Evolutionary conservation across 2,888 invertebrate species (phyloP).

Genomic region (Rhagonycha fulva): DNA sequence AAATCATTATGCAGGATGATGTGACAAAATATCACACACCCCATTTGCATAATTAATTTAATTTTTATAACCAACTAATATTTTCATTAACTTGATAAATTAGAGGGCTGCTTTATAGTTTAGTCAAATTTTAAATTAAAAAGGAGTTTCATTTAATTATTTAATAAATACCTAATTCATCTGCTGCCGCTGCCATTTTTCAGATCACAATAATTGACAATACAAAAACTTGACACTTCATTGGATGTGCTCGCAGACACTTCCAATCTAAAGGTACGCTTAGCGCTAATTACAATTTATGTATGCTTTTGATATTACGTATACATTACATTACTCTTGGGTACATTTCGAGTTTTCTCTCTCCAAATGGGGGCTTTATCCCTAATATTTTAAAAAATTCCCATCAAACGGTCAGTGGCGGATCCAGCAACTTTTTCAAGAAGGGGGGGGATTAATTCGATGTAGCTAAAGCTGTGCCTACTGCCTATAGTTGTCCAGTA

Average conservation of each 20-base stretch:
- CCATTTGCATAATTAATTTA: background rate
- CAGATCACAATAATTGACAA: conserved; percentile 1
- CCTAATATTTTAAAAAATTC: too few species aligned
- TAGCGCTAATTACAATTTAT: background rate
- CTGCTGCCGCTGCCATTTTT: conserved; percentile 39
- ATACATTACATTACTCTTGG: too few species aligned
- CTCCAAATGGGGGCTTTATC: too few species aligned
- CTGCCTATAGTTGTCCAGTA: too few species aligned
- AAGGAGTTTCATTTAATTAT: background rate
- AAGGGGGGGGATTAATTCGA: too few species aligned
- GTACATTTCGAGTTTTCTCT: too few species aligned
- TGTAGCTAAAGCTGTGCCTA: too few species aligned
- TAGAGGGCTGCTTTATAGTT: background rate
- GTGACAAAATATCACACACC: background rate
- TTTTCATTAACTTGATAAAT: background rate
- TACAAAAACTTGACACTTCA: background rate
- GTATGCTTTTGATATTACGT: too few species aligned
- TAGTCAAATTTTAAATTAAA: background rate
- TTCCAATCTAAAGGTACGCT: background rate
- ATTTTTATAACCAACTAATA: background rate
- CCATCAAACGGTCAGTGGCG: too few species aligned
- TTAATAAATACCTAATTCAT: conserved; percentile 38
- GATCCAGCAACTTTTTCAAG: too few species aligned
- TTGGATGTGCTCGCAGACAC: background rate
- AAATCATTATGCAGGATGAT: background rate